A percentile compares a stretch with the other conserved stretches of the same genome.
These are phyloP conservation scores for Echeneis naucrates DNA, from an alignment of 2,797 vertebrate genomes.

Conservation along the genomic window DNA sequence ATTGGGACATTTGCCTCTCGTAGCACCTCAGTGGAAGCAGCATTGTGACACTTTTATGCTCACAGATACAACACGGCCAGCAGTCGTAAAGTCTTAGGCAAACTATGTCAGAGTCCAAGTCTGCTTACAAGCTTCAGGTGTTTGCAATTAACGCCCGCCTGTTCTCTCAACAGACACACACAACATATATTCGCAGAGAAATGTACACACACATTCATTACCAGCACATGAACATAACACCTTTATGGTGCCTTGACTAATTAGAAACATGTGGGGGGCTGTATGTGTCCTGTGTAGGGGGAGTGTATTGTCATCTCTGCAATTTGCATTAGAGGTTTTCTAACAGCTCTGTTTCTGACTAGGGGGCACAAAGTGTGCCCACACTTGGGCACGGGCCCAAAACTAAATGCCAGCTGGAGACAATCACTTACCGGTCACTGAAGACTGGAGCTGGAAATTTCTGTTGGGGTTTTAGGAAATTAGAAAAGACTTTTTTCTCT, in stretches of 20 bases:
- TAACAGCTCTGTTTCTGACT: conserved; percentile 54
- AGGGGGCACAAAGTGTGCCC: conserved; percentile 40
- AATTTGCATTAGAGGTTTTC: conserved; percentile 66
- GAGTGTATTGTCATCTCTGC: conserved; percentile 69
- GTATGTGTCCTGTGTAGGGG: conserved; percentile 45
- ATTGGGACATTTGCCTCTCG: background rate
- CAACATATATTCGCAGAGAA: conserved; percentile 26
- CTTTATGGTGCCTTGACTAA: conserved; percentile 66
- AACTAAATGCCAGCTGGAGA: conserved; percentile 43
- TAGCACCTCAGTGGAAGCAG: conserved; percentile 1
- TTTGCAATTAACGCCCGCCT: conserved; percentile 78
- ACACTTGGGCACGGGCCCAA: conserved; percentile 46
- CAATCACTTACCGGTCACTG: conserved; percentile 12
- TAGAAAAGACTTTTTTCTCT: background rate
- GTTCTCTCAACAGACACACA: conserved; percentile 58
- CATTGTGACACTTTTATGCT: conserved; percentile 51
- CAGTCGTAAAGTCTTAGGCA: conserved; percentile 39
- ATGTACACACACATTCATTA: conserved; percentile 43
- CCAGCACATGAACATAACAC: conserved; percentile 67
- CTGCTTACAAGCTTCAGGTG: conserved; percentile 78
- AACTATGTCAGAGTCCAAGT: conserved; percentile 49
- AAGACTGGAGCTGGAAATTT: background rate
- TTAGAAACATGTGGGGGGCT: conserved; percentile 71
- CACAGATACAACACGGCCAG: conserved; percentile 30
- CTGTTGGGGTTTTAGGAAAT: background rate